A percentile compares a stretch with the other conserved stretches of the same genome.
Conservation (phyloP, 2,888 invertebrate genomes). For the Bellardia bayeri region DNA sequence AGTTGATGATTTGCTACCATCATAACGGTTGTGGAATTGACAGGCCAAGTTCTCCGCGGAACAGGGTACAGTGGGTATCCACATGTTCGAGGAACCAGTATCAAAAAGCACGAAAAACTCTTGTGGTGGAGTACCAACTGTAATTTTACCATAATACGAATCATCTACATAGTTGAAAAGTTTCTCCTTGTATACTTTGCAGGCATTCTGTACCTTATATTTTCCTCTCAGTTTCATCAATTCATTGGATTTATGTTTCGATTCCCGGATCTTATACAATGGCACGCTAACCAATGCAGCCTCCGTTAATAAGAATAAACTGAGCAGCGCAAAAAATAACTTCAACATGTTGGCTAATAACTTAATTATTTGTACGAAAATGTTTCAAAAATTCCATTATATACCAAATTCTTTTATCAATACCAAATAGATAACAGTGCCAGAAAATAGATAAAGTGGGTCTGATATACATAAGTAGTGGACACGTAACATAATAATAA, state of each 20-base stretch:
- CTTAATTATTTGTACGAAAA: neutral
- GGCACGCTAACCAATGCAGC: conserved; percentile 63
- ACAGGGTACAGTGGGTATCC: conserved; percentile 99
- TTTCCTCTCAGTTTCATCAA: conserved; percentile 65
- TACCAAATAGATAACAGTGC: neutral
- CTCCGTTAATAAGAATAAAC: conserved; percentile 60
- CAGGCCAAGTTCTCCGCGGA: conserved; percentile 95
- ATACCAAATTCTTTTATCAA: conserved; percentile 15
- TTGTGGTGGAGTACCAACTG: conserved; percentile 95
- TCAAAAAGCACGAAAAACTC: conserved; percentile 97
- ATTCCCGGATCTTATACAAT: conserved; percentile 23
- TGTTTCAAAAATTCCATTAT: neutral
- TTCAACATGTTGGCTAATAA: conserved; percentile 83
- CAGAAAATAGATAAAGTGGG: neutral
- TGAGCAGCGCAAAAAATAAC: conserved; percentile 39
- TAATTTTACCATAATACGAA: conserved; percentile 85
- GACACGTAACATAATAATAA: neutral
- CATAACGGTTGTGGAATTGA: conserved; percentile 97
- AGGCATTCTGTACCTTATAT: conserved; percentile 49
- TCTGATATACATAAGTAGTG: neutral
- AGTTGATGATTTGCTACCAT: conserved; percentile 91
- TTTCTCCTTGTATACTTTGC: conserved; percentile 36
- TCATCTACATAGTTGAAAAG: conserved; percentile 76
- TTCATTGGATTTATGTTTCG: conserved; percentile 51
- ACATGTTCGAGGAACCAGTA: conserved; percentile 94